Conservation (phyloP, 1,140 invertebrate species). For the Chymomyza costata region DNA sequence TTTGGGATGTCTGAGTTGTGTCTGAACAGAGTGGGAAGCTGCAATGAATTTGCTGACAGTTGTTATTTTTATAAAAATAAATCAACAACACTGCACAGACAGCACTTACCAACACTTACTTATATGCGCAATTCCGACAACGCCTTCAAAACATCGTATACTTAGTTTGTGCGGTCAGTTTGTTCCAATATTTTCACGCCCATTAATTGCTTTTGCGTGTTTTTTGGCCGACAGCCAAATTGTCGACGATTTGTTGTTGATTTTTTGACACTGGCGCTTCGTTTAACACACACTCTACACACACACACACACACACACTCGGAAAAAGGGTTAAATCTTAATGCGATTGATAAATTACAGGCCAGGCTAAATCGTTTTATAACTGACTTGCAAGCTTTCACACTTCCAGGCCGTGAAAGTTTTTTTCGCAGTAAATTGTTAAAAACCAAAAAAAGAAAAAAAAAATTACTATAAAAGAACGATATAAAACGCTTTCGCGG, state of each 20-base stretch:
- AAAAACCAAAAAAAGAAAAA: no score
- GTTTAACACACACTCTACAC: no score
- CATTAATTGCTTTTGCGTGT: slow-evolving; percentile 73
- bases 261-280: slow-evolving; percentile 45
- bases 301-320: no score
- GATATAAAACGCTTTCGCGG: slow-evolving; percentile 24
- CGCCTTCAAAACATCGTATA: no score
- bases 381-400: slow-evolving; percentile 25
- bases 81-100: slow-evolving; percentile 48
- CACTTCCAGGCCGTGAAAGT: slow-evolving; percentile 33
- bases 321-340: slow-evolving; percentile 9
- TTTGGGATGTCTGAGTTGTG: no score
- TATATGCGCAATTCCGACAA: neutral
- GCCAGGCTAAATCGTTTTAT: slow-evolving; percentile 42
- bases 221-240: slow-evolving; percentile 58
- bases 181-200: slow-evolving; percentile 63
- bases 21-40: no score
- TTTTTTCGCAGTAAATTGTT: slow-evolving; percentile 22
- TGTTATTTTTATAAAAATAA: slow-evolving; percentile 67
- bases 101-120: neutral
- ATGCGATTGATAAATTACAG: slow-evolving; percentile 34
- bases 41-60: slow-evolving; percentile 71
- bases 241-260: slow-evolving; percentile 62
- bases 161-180: neutral
- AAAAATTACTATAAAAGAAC: no score